Evolutionary conservation across 2,797 vertebrate species (phyloP).

Genomic region (Garrulus glandarius): DNA sequence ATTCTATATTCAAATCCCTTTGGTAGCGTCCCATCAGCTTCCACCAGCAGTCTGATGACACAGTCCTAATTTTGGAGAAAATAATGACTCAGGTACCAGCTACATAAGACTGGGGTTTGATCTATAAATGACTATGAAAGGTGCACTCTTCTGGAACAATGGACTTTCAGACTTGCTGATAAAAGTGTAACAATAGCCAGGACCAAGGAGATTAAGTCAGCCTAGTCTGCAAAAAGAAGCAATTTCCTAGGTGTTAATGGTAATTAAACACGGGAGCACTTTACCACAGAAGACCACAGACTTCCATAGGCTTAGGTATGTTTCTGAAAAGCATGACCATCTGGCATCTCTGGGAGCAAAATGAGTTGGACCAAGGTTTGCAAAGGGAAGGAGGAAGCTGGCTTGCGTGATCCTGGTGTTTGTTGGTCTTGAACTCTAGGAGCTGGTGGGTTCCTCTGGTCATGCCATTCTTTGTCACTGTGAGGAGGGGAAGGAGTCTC

Average conservation of each 20-base stretch:
- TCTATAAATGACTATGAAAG: not conserved
- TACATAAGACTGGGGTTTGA: not conserved
- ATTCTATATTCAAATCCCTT: not conserved
- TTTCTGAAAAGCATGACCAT: not conserved
- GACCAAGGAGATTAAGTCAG: not conserved
- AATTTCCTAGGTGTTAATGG: not conserved
- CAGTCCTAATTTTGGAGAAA: not conserved
- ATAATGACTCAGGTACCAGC: not conserved
- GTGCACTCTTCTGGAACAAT: not conserved
- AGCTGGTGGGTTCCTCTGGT: not conserved
- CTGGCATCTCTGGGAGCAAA: not conserved
- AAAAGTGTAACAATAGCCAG: not conserved
- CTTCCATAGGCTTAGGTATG: not conserved
- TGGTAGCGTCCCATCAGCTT: not conserved
- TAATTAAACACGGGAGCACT: not conserved
- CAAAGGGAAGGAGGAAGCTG: not conserved
- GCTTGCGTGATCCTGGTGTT: not conserved
- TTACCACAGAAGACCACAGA: not conserved
- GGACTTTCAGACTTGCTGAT: not conserved
- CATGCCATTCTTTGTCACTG: not conserved
- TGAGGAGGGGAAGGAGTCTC: not conserved
- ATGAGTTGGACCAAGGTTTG: not conserved
- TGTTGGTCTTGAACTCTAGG: not conserved
- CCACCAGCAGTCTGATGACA: not conserved
- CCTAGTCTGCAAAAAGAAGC: not conserved